Conservation (phyloP, 2,113 vertebrate species). For the Tricholaema leucomelas region DNA sequence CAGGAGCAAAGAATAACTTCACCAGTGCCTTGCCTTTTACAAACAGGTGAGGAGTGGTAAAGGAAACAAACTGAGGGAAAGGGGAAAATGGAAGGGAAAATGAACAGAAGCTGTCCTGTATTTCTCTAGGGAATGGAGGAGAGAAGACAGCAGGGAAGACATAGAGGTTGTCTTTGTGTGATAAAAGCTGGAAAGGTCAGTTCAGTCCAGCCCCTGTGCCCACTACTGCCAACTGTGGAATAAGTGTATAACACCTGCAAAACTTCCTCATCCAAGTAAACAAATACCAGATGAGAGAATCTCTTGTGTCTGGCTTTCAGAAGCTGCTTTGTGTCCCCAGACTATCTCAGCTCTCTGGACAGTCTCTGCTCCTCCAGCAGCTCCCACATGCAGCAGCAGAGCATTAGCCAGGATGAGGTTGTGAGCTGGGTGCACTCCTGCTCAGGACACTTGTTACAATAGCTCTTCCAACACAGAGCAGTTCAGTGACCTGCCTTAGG, state of each 20-base stretch:
- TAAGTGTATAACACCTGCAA: slow-evolving; percentile 31
- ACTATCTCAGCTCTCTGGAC: background rate
- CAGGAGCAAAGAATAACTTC: slow-evolving; percentile 16
- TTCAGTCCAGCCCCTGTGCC: slow-evolving; percentile 38
- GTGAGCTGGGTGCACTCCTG: background rate
- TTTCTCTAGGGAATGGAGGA: background rate
- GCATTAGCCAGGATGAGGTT: background rate
- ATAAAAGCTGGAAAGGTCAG: slow-evolving; percentile 44
- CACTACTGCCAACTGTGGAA: slow-evolving; percentile 42
- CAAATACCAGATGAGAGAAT: slow-evolving; percentile 11
- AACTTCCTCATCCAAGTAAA: slow-evolving; percentile 43
- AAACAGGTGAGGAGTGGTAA: slow-evolving; percentile 58
- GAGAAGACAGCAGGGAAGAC: background rate
- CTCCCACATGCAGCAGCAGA: background rate
- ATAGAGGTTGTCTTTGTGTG: slow-evolving; percentile 61
- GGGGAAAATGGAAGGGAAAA: background rate
- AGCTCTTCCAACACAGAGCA: background rate
- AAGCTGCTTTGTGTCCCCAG: background rate
- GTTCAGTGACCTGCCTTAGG: background rate
- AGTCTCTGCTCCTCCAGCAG: background rate
- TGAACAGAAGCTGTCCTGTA: background rate
- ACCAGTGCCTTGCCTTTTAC: slow-evolving; percentile 22
- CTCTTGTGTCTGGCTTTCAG: slow-evolving; percentile 8
- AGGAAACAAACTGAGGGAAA: slow-evolving; percentile 38
- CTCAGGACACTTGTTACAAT: background rate